phyloP scores from a whole-genome alignment of 1,140 invertebrate genomes.

The Apis mellifera region Amel_HAv3.1 CM009931.2:12693001-12693500 shows the following conservation, averaged over 20 bases:
- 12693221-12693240: neutral
- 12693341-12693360: slow-evolving; percentile 64
- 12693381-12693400: slow-evolving; percentile 61
- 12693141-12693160: slow-evolving; percentile 43
- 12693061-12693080: neutral
- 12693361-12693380: slow-evolving; percentile 35
- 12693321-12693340: slow-evolving; percentile 65
- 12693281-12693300: slow-evolving; percentile 64
- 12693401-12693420: neutral
- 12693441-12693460: slow-evolving; percentile 60
- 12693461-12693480: slow-evolving; percentile 31
- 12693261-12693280: slow-evolving; percentile 46
- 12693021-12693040: neutral
- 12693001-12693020: no score
- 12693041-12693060: neutral
- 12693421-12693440: neutral
- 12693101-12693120: slow-evolving; percentile 32
- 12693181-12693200: slow-evolving; percentile 68
- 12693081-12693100: neutral
- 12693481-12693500: slow-evolving; percentile 17
- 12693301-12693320: slow-evolving; percentile 61
- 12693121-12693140: slow-evolving; percentile 46
- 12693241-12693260: slow-evolving; percentile 50
- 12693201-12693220: slow-evolving; percentile 59
- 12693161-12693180: slow-evolving; percentile 57